Percentiles rank a stretch among this genome's conserved stretches.
Evolutionary conservation across 1,140 invertebrate genomes (phyloP).

Genomic region (Zeugodacus cucurbitae): DNA sequence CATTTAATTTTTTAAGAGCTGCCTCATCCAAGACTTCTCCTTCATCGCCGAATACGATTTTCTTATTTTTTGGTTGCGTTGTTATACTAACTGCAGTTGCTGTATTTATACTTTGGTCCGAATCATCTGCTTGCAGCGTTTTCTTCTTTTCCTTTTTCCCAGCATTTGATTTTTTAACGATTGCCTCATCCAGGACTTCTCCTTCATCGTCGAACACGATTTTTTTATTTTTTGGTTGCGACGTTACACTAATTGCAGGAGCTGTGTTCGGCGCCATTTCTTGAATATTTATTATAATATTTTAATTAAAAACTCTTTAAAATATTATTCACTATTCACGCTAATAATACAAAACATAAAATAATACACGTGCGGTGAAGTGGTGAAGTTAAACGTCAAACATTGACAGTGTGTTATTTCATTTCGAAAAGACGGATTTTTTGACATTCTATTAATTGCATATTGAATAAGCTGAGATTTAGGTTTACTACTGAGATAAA

Average conservation of each 20-base stretch:
- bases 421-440: too few relatives aligned
- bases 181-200: conserved; percentile 47
- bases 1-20: conserved; percentile 6
- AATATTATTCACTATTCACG: neutral
- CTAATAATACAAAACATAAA: neutral
- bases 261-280: conserved; percentile 55
- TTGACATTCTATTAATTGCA: too few relatives aligned
- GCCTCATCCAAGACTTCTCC: conserved; percentile 50
- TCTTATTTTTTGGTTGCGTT: conserved; percentile 55
- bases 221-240: conserved; percentile 58
- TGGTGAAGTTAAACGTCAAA: neutral
- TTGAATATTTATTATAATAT: neutral
- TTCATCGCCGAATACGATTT: conserved; percentile 59
- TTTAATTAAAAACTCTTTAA: neutral
- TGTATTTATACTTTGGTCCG: neutral
- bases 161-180: neutral
- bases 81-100: conserved; percentile 47
- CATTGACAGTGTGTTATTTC: neutral
- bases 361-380: conserved; percentile 18
- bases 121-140: conserved; percentile 40
- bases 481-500: too few relatives aligned
- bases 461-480: too few relatives aligned
- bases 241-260: conserved; percentile 46
- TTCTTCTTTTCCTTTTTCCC: conserved; percentile 46
- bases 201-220: conserved; percentile 60